These are phyloP conservation scores for Phanerotoma sp. DNA, from an alignment of 2,888 invertebrate genomes.

Conservation along the genomic window DNA sequence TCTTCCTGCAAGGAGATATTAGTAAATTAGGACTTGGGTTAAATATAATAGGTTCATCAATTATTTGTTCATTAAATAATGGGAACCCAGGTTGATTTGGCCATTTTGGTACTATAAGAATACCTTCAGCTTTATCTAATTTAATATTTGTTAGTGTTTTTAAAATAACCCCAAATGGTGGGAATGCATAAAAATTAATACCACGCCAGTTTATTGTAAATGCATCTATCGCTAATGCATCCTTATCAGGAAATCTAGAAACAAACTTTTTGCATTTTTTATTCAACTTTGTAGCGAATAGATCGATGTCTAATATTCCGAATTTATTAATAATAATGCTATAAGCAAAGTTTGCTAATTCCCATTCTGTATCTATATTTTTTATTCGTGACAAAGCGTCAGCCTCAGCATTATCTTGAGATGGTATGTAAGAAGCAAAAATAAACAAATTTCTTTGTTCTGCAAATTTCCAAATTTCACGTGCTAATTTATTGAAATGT, in stretches of 20 bases:
- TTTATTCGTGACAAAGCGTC: constrained; percentile 19
- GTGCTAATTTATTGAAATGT: constrained; percentile 1
- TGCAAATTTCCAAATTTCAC: constrained; percentile 23
- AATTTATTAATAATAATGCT: neutral
- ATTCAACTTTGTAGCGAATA: constrained; percentile 37
- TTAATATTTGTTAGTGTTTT: constrained; percentile 41
- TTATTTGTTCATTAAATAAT: neutral
- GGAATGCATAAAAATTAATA: constrained; percentile 39
- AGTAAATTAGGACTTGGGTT: neutral
- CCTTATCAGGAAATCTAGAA: constrained; percentile 35
- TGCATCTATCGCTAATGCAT: constrained; percentile 34
- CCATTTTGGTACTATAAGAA: constrained; percentile 46
- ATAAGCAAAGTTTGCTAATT: neutral
- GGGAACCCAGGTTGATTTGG: constrained; percentile 33
- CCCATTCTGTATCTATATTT: neutral
- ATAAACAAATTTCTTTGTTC: constrained; percentile 14
- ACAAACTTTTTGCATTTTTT: constrained; percentile 35
- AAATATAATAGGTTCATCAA: too few relatives aligned
- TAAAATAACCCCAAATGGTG: constrained; percentile 40
- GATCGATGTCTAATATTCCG: constrained; percentile 30
- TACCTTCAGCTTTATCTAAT: constrained; percentile 40
- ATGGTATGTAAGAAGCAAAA: constrained; percentile 22
- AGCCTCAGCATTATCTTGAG: constrained; percentile 21
- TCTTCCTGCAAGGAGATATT: neutral
- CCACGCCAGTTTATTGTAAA: constrained; percentile 33